Evolutionary conservation across 2,113 vertebrate species (phyloP).

Genomic region (Malurus elegans): DNA sequence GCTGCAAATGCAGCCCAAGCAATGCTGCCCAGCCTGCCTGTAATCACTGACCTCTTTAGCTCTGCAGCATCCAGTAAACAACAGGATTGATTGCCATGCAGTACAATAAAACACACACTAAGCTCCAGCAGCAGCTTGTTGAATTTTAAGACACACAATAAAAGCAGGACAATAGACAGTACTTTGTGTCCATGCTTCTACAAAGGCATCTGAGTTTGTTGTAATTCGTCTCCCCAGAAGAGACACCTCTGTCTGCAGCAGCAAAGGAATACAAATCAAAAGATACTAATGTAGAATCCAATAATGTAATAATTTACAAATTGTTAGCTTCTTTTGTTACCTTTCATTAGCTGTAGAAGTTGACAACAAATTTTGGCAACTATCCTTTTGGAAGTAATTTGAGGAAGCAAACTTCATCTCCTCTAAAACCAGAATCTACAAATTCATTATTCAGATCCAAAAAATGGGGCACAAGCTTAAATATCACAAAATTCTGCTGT

Average conservation of each 20-base stretch:
- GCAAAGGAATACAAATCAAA: neutral
- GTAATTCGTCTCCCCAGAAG: neutral
- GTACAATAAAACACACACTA: neutral
- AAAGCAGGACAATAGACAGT: neutral
- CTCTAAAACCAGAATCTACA: neutral
- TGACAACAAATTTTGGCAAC: neutral
- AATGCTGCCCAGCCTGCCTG: neutral
- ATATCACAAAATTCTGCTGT: neutral
- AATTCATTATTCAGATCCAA: neutral
- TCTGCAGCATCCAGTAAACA: neutral
- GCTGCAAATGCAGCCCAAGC: neutral
- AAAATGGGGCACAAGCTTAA: neutral
- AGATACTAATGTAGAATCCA: neutral
- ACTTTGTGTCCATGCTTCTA: neutral
- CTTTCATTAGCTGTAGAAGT: neutral
- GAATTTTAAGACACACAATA: slow-evolving; percentile 6
- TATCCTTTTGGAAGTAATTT: neutral
- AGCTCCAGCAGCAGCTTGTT: neutral
- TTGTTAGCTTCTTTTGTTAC: neutral
- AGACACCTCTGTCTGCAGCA: neutral
- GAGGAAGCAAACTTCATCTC: neutral
- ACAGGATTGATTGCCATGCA: neutral
- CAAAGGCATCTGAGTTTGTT: neutral
- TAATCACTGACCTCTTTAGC: neutral
- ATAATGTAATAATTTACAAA: neutral